Evolutionary conservation across 2,888 invertebrate genomes (phyloP), one percentile per base, ranked within the genome.

Genomic region (Cheilosia urbana): DNA sequence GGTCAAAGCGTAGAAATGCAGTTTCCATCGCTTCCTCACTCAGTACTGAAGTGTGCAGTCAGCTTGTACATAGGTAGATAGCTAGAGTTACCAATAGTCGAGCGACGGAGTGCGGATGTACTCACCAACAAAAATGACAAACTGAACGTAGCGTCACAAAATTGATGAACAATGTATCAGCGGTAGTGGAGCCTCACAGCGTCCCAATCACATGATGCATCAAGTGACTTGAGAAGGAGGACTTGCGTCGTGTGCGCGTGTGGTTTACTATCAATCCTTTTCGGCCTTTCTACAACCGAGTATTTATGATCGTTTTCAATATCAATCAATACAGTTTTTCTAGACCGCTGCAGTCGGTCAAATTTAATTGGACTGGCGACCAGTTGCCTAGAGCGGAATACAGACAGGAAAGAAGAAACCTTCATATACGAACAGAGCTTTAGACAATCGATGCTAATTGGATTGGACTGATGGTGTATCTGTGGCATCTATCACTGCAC

Each of bases 361-460:
- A 66, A 79, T 79, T 79, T 79, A 79, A 79, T 79, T 79, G 79
- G 79, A 71, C 78, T 42, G 62, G 49, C 34, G 60, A 60, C 69
- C 62, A 53, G 42, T 30, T 66, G 57, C 40, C 63, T 65, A 45
- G 47, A 47, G 13, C 45, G 68, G 2, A 3, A 13, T 37, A 37
- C 4, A 37, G 37, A 27, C 27, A 9, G 2, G 45, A 34, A 27
- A 34, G 17, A 62, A 27, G 21, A n/a, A 17, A 47, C 13, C 11
- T 21, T 21, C 27, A 51, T 6, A 51, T 6, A 30, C 19, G n/a
- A 17, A 51, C 45, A 27, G 2, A 40, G 49, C 34, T 65, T 63
- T 40, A 42, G 63, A 53, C 72, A 51, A 60, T 49, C 82, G 69
- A 84, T 87, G 87, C 87, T 87, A 87, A 87, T 88, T 88, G 87